Evolutionary conservation across 2,888 invertebrate species (phyloP).

Genomic region (Nineta flava): DNA sequence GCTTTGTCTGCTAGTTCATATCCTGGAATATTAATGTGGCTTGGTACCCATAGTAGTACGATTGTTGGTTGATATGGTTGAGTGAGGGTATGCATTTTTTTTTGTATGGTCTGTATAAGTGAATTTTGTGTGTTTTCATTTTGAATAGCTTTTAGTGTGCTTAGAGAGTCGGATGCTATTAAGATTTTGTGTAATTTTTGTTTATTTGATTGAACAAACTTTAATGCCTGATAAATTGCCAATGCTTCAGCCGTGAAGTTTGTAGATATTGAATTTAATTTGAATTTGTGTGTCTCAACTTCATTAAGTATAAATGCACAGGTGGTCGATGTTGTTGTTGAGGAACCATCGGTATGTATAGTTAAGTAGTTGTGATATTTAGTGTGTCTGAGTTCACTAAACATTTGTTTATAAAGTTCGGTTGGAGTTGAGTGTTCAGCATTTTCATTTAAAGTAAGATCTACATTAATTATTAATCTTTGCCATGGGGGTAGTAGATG

Average conservation of each 20-base stretch:
- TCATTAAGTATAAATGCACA: not conserved
- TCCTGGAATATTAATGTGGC: too few relatives aligned
- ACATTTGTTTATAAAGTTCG: not conserved
- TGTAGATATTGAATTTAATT: not conserved
- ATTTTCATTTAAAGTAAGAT: not conserved
- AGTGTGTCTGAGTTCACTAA: not conserved
- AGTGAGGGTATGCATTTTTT: not conserved
- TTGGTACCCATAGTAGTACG: not conserved
- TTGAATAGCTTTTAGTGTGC: too few relatives aligned
- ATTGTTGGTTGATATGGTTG: not conserved
- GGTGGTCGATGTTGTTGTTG: not conserved
- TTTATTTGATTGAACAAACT: not conserved
- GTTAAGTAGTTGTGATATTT: not conserved
- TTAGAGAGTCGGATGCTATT: not conserved
- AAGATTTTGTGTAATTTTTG: not conserved
- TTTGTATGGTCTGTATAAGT: not conserved
- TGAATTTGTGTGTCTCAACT: not conserved
- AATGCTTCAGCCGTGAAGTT: not conserved
- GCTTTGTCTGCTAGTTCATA: too few relatives aligned
- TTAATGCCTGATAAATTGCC: not conserved
- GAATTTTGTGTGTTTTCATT: too few relatives aligned
- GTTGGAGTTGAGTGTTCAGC: not conserved
- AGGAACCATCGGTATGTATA: not conserved
- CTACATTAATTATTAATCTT: not conserved
- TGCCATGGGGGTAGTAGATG: not conserved